These are phyloP conservation scores for Chymomyza caudatula DNA, from an alignment of 2,888 invertebrate genomes.

Conservation along the genomic window DNA sequence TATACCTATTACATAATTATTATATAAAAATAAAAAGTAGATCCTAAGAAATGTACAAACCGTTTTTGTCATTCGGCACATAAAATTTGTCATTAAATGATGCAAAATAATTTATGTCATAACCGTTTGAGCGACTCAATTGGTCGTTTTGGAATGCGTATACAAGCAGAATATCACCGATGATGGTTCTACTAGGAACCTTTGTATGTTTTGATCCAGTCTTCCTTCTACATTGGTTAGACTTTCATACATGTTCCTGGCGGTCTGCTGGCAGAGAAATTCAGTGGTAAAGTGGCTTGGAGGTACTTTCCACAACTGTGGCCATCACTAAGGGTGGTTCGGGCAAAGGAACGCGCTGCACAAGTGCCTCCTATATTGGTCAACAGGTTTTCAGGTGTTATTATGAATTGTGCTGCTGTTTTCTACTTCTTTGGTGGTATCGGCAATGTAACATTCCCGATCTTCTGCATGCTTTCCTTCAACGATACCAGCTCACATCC, in stretches of 20 bases:
- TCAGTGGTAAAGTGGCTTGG: conserved; percentile 92
- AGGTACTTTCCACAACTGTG: conserved; percentile 88
- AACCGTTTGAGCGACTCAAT: no score
- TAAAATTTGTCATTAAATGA: no score
- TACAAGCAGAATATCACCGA: conserved; percentile 61
- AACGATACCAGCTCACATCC: conserved; percentile 86
- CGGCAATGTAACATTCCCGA: conserved; percentile 85
- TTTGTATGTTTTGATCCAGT: conserved; percentile 87
- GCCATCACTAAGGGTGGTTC: conserved; percentile 83
- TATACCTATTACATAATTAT: no score
- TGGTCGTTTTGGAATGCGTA: no score
- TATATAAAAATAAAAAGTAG: no score
- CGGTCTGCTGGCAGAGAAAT: conserved; percentile 87
- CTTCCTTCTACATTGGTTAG: conserved; percentile 92
- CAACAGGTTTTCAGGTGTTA: conserved; percentile 83
- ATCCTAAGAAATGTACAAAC: no score
- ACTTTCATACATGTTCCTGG: conserved; percentile 90
- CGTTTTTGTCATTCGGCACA: no score
- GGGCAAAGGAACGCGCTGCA: conserved; percentile 86
- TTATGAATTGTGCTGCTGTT: conserved; percentile 87
- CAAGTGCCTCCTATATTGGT: conserved; percentile 83
- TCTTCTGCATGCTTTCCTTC: conserved; percentile 83
- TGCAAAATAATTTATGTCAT: no score
- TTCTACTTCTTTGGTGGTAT: conserved; percentile 90
- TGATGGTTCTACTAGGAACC: conserved; percentile 81